phyloP scores from a whole-genome alignment of 92 coral and sea anemone species.

The Desmophyllum pertusum region DNA sequence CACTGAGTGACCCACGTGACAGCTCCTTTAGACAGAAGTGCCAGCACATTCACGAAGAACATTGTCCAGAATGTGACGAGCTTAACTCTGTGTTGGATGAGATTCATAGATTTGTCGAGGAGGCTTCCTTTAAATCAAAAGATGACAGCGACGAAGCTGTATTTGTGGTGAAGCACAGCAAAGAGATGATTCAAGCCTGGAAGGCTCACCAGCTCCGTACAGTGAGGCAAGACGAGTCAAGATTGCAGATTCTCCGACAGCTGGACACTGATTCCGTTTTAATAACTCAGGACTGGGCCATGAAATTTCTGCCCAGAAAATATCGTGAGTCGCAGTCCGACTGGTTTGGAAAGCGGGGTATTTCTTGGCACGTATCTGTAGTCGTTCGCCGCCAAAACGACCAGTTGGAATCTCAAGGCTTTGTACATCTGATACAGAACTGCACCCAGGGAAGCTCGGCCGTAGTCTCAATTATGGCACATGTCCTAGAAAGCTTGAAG shows the following conservation, averaged over 20 bases:
- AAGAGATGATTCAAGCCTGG: conserved; percentile 48
- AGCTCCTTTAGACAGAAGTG: conserved; percentile 23
- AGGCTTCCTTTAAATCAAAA: conserved; percentile 27
- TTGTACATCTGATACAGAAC: conserved; percentile 34
- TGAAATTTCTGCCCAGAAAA: conserved; percentile 49
- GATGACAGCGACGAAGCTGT: conserved; percentile 51
- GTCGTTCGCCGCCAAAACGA: conserved; percentile 25
- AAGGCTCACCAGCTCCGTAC: conserved; percentile 58
- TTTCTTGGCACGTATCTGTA: conserved; percentile 21
- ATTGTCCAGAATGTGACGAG: conserved; percentile 46
- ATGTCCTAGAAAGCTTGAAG: conserved; percentile 17
- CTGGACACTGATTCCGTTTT: conserved; percentile 29
- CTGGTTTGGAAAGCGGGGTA: conserved; percentile 34
- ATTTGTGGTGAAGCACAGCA: conserved; percentile 34
- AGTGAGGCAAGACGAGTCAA: conserved; percentile 57
- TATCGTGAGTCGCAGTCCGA: conserved; percentile 61
- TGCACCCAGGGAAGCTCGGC: conserved; percentile 43
- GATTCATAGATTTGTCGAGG: conserved; percentile 17
- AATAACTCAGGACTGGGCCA: conserved; percentile 48
- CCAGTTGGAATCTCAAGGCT: conserved; percentile 33
- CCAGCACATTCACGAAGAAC: conserved; percentile 40
- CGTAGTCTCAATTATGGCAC: conserved; percentile 21
- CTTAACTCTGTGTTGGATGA: conserved; percentile 26
- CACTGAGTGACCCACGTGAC: conserved; percentile 55
- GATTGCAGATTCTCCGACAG: conserved; percentile 34